phyloP scores from a whole-genome alignment of 1,140 invertebrate species.

The Dendroctonus ponderosae region DNA sequence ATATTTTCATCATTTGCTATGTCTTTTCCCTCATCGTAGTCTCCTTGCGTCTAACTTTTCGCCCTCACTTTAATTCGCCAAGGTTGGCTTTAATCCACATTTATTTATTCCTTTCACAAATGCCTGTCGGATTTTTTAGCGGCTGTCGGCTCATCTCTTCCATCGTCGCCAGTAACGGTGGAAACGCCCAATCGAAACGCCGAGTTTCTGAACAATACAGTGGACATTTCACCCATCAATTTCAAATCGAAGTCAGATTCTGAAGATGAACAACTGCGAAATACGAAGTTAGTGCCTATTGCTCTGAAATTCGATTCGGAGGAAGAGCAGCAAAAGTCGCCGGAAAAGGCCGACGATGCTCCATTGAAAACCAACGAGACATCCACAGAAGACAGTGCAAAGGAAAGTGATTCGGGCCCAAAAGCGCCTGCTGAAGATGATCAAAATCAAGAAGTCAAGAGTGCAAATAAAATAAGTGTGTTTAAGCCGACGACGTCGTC shows the following conservation, averaged over 20 bases:
- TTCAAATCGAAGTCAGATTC: slow-evolving; percentile 31
- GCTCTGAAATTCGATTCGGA: slow-evolving; percentile 41
- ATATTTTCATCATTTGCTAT: too few relatives aligned
- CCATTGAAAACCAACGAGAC: slow-evolving; percentile 11
- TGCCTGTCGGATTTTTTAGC: too few relatives aligned
- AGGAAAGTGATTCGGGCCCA: not conserved
- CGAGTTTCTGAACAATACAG: slow-evolving; percentile 56
- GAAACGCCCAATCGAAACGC: slow-evolving; percentile 53
- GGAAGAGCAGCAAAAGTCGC: slow-evolving; percentile 40
- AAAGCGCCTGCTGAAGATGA: too few relatives aligned
- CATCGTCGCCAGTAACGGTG: slow-evolving; percentile 45
- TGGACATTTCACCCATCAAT: slow-evolving; percentile 59
- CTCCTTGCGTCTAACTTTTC: too few relatives aligned
- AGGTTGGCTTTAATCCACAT: too few relatives aligned
- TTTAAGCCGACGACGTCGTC: too few relatives aligned
- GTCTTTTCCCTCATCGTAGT: too few relatives aligned
- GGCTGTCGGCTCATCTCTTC: slow-evolving; percentile 11
- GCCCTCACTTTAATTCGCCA: too few relatives aligned
- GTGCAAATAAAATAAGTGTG: too few relatives aligned
- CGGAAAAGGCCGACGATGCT: slow-evolving; percentile 24
- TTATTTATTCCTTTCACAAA: too few relatives aligned
- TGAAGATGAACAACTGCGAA: not conserved
- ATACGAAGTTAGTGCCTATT: slow-evolving; percentile 15
- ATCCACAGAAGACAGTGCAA: slow-evolving; percentile 2
- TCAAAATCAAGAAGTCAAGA: too few relatives aligned